Conservation (phyloP, 2,797 vertebrate species). For the Hydrocynus forskahlii region DNA sequence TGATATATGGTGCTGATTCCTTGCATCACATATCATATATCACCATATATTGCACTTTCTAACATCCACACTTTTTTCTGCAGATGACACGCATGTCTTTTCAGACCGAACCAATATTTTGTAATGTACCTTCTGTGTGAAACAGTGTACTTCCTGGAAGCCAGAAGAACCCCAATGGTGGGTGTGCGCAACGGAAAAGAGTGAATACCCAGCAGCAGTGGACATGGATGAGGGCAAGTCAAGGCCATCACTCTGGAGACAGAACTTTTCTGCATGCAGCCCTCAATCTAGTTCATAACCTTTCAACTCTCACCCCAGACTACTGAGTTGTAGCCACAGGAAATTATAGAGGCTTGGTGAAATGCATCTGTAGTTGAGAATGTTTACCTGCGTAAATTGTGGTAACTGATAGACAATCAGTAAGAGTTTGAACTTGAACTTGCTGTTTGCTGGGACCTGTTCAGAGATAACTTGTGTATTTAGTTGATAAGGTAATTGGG, state of each 20-base stretch:
- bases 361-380: conserved; percentile 35
- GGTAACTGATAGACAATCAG: conserved; percentile 35
- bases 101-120: conserved; percentile 5
- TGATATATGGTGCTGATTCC: background rate
- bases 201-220: conserved; percentile 5
- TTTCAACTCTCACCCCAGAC: conserved; percentile 31
- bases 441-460: conserved; percentile 22
- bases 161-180: conserved; percentile 21
- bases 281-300: conserved; percentile 40
- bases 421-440: conserved; percentile 37
- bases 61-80: background rate
- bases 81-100: conserved; percentile 22
- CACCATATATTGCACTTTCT: background rate
- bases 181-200: conserved; percentile 15
- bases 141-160: conserved; percentile 35
- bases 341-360: conserved; percentile 37
- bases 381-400: conserved; percentile 13
- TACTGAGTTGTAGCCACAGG: conserved; percentile 38
- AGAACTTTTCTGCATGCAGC: conserved; percentile 30
- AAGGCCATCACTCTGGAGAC: conserved; percentile 30
- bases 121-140: conserved; percentile 18
- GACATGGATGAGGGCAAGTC: conserved; percentile 35
- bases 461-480: conserved; percentile 44
- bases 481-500: conserved; percentile 35
- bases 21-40: conserved; percentile 12